Evolutionary conservation across 2,888 invertebrate species (phyloP).

Genomic region (Tipula lateralis): DNA sequence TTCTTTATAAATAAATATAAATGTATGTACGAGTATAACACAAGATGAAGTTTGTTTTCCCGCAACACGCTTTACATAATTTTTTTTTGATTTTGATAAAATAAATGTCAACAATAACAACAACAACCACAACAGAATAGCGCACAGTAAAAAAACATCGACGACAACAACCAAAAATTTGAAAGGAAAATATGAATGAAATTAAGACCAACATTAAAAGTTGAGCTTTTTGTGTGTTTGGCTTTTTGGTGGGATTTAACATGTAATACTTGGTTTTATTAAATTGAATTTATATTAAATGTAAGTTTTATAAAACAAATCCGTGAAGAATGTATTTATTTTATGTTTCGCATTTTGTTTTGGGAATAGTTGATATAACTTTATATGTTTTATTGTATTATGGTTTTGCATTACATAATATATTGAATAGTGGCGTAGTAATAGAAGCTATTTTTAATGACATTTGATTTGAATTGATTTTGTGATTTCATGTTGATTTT

Average conservation of each 20-base stretch:
- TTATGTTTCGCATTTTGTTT: not conserved
- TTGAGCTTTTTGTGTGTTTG: constrained; percentile 15
- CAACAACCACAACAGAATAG: not conserved
- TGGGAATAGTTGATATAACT: constrained; percentile 11
- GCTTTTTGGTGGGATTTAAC: constrained; percentile 7
- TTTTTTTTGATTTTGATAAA: not conserved
- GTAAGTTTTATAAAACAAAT: not conserved
- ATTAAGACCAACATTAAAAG: constrained; percentile 24
- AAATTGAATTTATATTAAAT: constrained; percentile 3
- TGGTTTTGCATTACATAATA: not conserved
- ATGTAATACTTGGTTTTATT: not conserved
- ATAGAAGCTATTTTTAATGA: not conserved
- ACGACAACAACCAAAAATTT: not conserved
- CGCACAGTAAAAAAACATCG: not conserved
- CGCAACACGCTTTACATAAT: constrained; percentile 14
- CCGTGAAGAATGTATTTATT: not conserved
- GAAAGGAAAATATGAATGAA: constrained; percentile 11
- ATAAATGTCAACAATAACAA: constrained; percentile 24
- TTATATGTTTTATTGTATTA: not conserved
- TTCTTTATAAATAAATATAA: not conserved
- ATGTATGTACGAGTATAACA: not conserved
- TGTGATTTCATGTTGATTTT: too few species aligned
- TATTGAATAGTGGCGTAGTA: not conserved
- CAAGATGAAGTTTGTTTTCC: constrained; percentile 19
- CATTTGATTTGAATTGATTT: not conserved